phyloP scores from a whole-genome alignment of 2,888 invertebrate genomes.

The Drosophila dives region DNA sequence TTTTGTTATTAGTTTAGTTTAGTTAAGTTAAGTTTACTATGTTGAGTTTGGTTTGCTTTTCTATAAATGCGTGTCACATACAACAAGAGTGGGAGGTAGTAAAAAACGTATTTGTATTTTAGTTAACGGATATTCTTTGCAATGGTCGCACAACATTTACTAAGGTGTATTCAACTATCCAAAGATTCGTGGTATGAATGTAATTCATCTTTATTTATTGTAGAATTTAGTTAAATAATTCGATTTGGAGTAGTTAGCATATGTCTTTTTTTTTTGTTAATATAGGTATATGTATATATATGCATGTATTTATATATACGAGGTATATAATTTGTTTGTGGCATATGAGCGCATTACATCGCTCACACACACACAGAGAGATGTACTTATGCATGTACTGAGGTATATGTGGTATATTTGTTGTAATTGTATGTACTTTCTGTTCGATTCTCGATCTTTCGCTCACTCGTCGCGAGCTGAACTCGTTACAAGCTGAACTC shows the following conservation, averaged over 20 bases:
- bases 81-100: slow-evolving; percentile 77
- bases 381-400: slow-evolving; percentile 79
- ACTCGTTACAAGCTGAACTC: slow-evolving; percentile 10
- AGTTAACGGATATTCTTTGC: slow-evolving; percentile 37
- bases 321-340: slow-evolving; percentile 66
- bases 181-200: slow-evolving; percentile 33
- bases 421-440: slow-evolving; percentile 79
- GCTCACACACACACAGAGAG: slow-evolving; percentile 31
- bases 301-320: slow-evolving; percentile 66
- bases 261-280: slow-evolving; percentile 15
- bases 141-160: slow-evolving; percentile 74
- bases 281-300: slow-evolving; percentile 45
- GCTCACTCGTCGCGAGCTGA: slow-evolving; percentile 23
- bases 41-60: slow-evolving; percentile 24
- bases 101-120: slow-evolving; percentile 61
- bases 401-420: slow-evolving; percentile 79
- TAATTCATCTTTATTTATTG: slow-evolving; percentile 39
- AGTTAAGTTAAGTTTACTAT: slow-evolving; percentile 42
- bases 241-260: slow-evolving; percentile 28
- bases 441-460: slow-evolving; percentile 59
- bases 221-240: slow-evolving; percentile 75
- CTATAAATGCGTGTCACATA: slow-evolving; percentile 76
- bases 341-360: slow-evolving; percentile 17
- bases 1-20: slow-evolving; percentile 27
- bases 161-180: slow-evolving; percentile 72